A percentile compares a stretch with the other conserved stretches of the same genome.
Conservation (phyloP, 2,888 invertebrate species). For the Hymenopus coronatus region DNA sequence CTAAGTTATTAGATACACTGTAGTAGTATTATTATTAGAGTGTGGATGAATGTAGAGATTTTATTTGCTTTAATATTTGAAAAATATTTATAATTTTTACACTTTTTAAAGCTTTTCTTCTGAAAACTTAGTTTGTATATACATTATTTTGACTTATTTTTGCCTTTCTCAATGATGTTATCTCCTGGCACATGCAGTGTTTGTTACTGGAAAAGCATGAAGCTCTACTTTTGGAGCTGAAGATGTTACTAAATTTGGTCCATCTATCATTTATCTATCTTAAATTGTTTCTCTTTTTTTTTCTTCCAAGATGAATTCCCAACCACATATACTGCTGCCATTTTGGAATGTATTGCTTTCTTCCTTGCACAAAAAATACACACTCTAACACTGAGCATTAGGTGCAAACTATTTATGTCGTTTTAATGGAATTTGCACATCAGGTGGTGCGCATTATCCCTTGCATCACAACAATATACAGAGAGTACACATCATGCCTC, state of each 20-base stretch:
- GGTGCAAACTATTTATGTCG: too few relatives aligned
- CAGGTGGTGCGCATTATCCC: too few relatives aligned
- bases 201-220: not conserved
- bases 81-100: not conserved
- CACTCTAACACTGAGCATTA: too few relatives aligned
- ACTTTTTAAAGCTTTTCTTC: not conserved
- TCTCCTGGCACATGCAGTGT: not conserved
- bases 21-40: not conserved
- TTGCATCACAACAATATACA: too few relatives aligned
- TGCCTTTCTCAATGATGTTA: not conserved
- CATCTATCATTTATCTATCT: not conserved
- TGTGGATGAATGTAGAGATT: not conserved
- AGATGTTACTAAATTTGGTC: not conserved
- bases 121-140: not conserved
- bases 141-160: not conserved
- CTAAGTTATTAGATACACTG: not conserved
- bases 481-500: too few relatives aligned
- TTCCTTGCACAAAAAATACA: not conserved
- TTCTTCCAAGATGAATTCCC: not conserved
- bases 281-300: not conserved
- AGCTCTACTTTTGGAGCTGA: not conserved
- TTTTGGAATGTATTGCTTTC: not conserved
- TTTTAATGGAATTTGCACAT: too few relatives aligned
- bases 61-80: not conserved
- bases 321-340: not conserved